Conservation (phyloP, 1,140 invertebrate species). For the Probaryconus sp. region DNA sequence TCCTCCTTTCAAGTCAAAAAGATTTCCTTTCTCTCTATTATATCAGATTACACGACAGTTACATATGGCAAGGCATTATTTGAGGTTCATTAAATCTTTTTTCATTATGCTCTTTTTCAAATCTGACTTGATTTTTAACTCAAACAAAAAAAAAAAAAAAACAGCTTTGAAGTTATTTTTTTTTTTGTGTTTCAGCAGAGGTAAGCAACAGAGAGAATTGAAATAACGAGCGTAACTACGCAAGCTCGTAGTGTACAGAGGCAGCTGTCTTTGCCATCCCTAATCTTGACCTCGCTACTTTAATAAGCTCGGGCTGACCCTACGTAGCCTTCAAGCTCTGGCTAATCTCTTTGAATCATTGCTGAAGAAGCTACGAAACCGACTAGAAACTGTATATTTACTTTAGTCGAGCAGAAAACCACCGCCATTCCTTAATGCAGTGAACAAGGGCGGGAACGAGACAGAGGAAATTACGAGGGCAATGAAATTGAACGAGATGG, state of each 20-base stretch:
- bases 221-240: slow-evolving; percentile 13
- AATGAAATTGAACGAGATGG: slow-evolving; percentile 48
- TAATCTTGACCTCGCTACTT: slow-evolving; percentile 52
- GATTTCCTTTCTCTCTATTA: too few species aligned
- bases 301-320: slow-evolving; percentile 47
- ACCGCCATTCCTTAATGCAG: slow-evolving; percentile 47
- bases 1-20: too few species aligned
- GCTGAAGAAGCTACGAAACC: slow-evolving; percentile 18
- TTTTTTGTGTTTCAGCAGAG: too few species aligned
- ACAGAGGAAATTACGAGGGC: slow-evolving; percentile 44
- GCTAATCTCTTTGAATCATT: slow-evolving; percentile 46
- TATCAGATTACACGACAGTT: too few species aligned
- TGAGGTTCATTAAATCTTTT: too few species aligned
- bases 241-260: not conserved
- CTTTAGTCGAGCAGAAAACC: slow-evolving; percentile 38
- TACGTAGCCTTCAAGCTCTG: slow-evolving; percentile 8
- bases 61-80: too few species aligned
- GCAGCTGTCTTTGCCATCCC: slow-evolving; percentile 27
- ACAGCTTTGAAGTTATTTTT: too few species aligned
- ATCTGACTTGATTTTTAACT: too few species aligned
- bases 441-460: slow-evolving; percentile 29
- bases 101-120: too few species aligned
- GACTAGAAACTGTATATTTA: slow-evolving; percentile 36
- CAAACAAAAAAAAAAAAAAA: too few species aligned
- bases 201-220: slow-evolving; percentile 11